Evolutionary conservation across 2,113 vertebrate species (phyloP), one percentile per base, ranked within the genome.

Genomic region (Dromaius novaehollandiae): DNA sequence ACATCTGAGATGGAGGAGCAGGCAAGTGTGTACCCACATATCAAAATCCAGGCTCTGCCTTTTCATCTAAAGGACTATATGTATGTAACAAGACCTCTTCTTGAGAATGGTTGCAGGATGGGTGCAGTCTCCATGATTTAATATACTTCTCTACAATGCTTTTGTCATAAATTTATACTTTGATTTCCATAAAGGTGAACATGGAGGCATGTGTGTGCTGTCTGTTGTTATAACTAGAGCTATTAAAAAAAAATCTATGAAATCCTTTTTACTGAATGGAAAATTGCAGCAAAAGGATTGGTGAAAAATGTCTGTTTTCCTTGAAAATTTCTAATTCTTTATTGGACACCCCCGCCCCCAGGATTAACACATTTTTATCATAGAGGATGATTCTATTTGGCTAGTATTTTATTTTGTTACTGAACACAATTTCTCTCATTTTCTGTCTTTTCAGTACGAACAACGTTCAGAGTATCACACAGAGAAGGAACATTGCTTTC

Each of bases 1-100:
- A 22, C 30, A 13, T 2, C 50, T 38, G 78, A 74, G 55, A 30
- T 75, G 80, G 36, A 78, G 26, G 32, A 73, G 48, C 25, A 87
- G 68, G 44, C 17, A 42, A 28, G 2, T 12, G 28, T 24, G 32
- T 34, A 10, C 25, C n/a, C 25, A 32, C 0, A 0, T 11, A 32
- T 40, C 1, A 1, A 7, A n/a, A 34, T 5, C 16, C 28, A 74
- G 36, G 19, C 5, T 6, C 34, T 82, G 63, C 11, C 22, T 46
- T 70, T 65, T 65, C 28, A 42, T 61, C 36, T 25, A n/a, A 40
- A 75, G 26, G 25, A 24, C 34, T 50, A 6, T 11, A 28, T 16
- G 24, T 30, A 13, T 7, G n/a, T 11, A 15, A 71, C 55, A 50
- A 42, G 30, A 46, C 13, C 0, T 78, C 13, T 75, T 32, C 34